Evolutionary conservation across 2,113 vertebrate genomes (phyloP), one percentile per base, ranked within the genome.

Genomic region (Mandrillus leucophaeus): DNA sequence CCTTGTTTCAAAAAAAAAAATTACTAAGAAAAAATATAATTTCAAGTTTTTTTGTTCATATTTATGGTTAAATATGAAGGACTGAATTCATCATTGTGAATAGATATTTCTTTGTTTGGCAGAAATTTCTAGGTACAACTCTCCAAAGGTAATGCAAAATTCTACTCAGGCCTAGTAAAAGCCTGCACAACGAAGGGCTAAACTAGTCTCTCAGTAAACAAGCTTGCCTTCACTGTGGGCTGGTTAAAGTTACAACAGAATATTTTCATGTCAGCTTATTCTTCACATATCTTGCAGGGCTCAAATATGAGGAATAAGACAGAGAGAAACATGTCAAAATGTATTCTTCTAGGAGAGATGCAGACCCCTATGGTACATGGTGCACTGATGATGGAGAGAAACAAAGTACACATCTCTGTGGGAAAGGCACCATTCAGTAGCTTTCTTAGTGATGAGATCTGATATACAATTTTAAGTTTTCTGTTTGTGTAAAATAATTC

Each of bases 331-430:
- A 35, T 0, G 0, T 12, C 22, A 57, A 68, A 38, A 4, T 25
- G 14, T 38, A 30, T 59, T 73, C 32, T 64, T 55, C 14, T 10
- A 14, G 55, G 16, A 57, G 43, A 2, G 3, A 75, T n/a, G 43
- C 18, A 57, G 8, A 16, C 4, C 9, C 13, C 3, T 23, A 7
- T 5, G 25, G 18, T 1, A 48, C 38, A 45, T 1, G 6, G 8
- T 43, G 8, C 22, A 30, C 8, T 48, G 14, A 6, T 11, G 0
- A 17, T 52, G 14, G 79, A 22, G 2, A 80, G 6, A 17, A 3
- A 25, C 1, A 4, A 25, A n/a, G 10, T 1, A 13, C 1, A 55
- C 2, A 48, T 17, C 10, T 7, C 9, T 14, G 5, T 25, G 8
- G 30, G 22, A 40, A 92, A 45, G 20, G 3, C 18, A 23, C 0